Evolutionary conservation across 2,113 vertebrate genomes (phyloP).

Genomic region (Euleptes europaea): DNA sequence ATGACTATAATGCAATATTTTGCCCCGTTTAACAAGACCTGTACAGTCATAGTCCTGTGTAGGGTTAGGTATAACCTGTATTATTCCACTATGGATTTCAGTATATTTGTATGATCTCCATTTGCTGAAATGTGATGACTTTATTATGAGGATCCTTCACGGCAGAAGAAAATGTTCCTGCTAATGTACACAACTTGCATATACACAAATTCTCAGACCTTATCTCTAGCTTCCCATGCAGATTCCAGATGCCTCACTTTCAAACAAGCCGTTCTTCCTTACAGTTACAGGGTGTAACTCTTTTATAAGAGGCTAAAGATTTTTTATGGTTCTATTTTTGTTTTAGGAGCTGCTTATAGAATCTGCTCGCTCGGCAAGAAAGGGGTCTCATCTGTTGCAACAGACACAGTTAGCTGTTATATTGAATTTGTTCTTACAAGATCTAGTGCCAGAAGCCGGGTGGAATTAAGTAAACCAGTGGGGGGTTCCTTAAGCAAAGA

Average conservation of each 20-base stretch:
- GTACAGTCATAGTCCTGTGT: neutral
- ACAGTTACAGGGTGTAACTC: neutral
- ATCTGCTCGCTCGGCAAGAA: neutral
- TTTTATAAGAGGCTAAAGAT: neutral
- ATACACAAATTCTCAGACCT: neutral
- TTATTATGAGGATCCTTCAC: neutral
- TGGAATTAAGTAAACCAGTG: slow-evolving; percentile 41
- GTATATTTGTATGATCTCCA: neutral
- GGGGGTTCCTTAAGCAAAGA: slow-evolving; percentile 12
- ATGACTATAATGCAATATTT: neutral
- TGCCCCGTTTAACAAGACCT: neutral
- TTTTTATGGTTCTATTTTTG: neutral
- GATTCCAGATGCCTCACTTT: neutral
- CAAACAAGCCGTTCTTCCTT: neutral
- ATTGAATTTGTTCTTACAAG: slow-evolving; percentile 25
- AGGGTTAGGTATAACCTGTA: neutral
- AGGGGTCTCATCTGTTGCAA: neutral
- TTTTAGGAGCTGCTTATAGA: neutral
- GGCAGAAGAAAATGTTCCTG: neutral
- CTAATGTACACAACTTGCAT: slow-evolving; percentile 5
- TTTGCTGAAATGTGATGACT: neutral
- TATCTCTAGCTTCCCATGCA: neutral
- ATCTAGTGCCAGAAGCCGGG: slow-evolving; percentile 7
- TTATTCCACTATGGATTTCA: neutral
- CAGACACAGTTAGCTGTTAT: neutral